phyloP scores from a whole-genome alignment of 2,888 invertebrate species.

The Rhagium mordax region DNA sequence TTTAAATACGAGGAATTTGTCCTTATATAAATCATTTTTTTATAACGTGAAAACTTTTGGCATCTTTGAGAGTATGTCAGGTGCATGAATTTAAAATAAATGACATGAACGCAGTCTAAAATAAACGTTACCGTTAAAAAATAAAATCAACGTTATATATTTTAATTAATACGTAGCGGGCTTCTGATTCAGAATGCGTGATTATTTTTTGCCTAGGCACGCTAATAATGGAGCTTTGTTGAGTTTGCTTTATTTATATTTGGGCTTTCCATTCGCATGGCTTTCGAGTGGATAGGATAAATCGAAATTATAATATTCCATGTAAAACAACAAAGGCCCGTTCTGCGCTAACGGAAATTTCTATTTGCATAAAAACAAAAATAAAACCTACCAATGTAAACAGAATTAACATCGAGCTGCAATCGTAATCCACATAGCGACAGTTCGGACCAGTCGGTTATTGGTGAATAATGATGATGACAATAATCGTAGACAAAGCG shows the following conservation, averaged over 20 bases:
- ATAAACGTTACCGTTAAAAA: too few species aligned
- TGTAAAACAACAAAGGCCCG: constrained; percentile 11
- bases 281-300: constrained; percentile 1
- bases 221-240: constrained; percentile 6
- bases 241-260: constrained; percentile 17
- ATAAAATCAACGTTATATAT: not conserved
- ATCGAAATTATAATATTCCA: constrained; percentile 23
- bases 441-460: not conserved
- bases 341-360: constrained; percentile 21
- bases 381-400: constrained; percentile 13
- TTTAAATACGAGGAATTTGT: not conserved
- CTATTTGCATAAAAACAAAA: constrained; percentile 20
- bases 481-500: not conserved
- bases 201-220: constrained; percentile 3
- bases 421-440: not conserved
- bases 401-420: constrained; percentile 10
- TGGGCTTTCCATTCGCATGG: not conserved
- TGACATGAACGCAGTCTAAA: not conserved
- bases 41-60: not conserved
- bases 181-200: not conserved
- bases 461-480: not conserved
- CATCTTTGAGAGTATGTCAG: not conserved
- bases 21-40: not conserved
- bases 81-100: not conserved
- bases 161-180: constrained; percentile 12